phyloP scores from a whole-genome alignment of 1,140 invertebrate species.

The Aphelinus atriplicis region DNA sequence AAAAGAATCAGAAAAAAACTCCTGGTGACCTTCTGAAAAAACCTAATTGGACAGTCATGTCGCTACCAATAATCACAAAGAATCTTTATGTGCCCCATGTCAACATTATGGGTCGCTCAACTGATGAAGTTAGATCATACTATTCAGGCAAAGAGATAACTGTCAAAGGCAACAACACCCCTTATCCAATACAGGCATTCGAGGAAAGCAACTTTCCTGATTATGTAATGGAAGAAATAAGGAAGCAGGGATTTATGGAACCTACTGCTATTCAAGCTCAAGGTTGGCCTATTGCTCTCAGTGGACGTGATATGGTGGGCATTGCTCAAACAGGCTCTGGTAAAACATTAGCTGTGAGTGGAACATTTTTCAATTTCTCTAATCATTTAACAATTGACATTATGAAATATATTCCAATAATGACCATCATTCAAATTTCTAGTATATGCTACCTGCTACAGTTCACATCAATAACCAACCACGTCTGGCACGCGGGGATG shows the following conservation, averaged over 20 bases:
- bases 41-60: slow-evolving; percentile 83
- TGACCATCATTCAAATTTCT: slow-evolving; percentile 31
- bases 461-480: slow-evolving; percentile 81
- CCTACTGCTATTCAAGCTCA: slow-evolving; percentile 90
- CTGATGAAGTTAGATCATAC: slow-evolving; percentile 80
- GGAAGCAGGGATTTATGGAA: slow-evolving; percentile 83
- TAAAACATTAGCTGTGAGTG: slow-evolving; percentile 79
- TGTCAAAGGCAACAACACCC: slow-evolving; percentile 82
- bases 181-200: slow-evolving; percentile 87
- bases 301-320: slow-evolving; percentile 90
- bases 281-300: slow-evolving; percentile 93
- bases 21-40: slow-evolving; percentile 83
- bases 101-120: slow-evolving; percentile 75
- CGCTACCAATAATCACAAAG: slow-evolving; percentile 86
- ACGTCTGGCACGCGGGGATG: slow-evolving; percentile 80
- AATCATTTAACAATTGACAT: not conserved
- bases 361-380: slow-evolving; percentile 13
- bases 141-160: slow-evolving; percentile 85
- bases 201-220: slow-evolving; percentile 91
- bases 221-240: slow-evolving; percentile 81
- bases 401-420: not conserved
- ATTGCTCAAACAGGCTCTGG: slow-evolving; percentile 96
- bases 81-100: slow-evolving; percentile 91
- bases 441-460: slow-evolving; percentile 82
- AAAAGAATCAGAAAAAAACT: slow-evolving; percentile 68